These are phyloP conservation scores for Cassiopea andromeda DNA, from an alignment of 30 jellyfish, hydroid and myxozoan species.

Conservation along the genomic window DNA sequence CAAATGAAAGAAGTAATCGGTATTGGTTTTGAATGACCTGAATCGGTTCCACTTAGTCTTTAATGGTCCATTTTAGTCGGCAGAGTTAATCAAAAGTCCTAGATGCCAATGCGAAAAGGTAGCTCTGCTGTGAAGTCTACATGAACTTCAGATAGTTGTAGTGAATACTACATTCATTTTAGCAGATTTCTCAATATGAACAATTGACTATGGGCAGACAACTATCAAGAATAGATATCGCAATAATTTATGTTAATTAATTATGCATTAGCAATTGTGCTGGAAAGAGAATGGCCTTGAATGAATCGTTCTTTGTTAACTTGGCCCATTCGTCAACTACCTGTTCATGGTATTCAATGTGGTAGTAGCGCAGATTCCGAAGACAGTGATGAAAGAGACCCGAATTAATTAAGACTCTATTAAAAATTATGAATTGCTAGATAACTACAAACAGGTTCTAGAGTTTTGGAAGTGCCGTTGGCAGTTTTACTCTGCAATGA, in stretches of 20 bases:
- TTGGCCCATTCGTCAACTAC: background rate
- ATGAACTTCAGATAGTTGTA: background rate
- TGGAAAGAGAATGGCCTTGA: background rate
- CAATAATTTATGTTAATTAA: background rate
- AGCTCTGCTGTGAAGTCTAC: too few species aligned
- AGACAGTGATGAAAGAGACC: background rate
- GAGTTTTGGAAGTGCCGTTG: too few species aligned
- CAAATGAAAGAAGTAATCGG: too few species aligned
- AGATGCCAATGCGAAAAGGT: too few species aligned
- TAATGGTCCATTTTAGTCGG: too few species aligned
- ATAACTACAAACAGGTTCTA: too few species aligned
- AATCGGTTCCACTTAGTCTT: too few species aligned
- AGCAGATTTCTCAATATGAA: background rate
- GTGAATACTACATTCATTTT: background rate
- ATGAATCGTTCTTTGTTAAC: background rate
- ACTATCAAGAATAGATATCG: background rate
- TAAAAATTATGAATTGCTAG: background rate
- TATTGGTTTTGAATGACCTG: too few species aligned
- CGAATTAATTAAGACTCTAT: background rate
- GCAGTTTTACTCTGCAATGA: too few species aligned
- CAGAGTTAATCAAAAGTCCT: too few species aligned
- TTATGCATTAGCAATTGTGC: slow-evolving; percentile 14
- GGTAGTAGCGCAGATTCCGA: background rate
- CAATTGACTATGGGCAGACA: slow-evolving; percentile 1
- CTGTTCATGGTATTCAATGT: background rate